Evolutionary conservation across 2,113 vertebrate genomes (phyloP).

Genomic region (Nyctereutes procyonoides): DNA sequence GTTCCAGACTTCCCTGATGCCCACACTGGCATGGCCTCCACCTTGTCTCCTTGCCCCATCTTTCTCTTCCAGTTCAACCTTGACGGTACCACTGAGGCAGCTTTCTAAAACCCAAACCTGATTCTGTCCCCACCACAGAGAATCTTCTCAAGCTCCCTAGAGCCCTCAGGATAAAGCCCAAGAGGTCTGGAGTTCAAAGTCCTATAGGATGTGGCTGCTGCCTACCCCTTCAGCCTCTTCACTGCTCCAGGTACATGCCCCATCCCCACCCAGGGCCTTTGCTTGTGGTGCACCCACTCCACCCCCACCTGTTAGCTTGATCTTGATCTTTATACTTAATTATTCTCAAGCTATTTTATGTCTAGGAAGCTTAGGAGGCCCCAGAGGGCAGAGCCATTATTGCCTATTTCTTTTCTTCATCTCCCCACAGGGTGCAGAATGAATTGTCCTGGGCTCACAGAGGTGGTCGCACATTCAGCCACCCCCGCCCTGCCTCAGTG

Average conservation of each 20-base stretch:
- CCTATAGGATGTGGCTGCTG: background rate
- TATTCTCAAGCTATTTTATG: slow-evolving; percentile 60
- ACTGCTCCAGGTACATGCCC: background rate
- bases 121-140: background rate
- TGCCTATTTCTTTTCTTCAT: slow-evolving; percentile 57
- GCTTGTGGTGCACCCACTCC: background rate
- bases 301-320: slow-evolving; percentile 43
- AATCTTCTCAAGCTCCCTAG: background rate
- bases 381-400: slow-evolving; percentile 53
- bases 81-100: background rate
- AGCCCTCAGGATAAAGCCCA: background rate
- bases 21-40: background rate
- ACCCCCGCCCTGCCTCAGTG: background rate
- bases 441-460: slow-evolving; percentile 50
- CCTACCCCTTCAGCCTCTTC: background rate
- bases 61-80: background rate
- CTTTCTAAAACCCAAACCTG: background rate
- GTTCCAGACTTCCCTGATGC: background rate
- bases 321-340: slow-evolving; percentile 52
- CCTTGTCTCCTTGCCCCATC: background rate
- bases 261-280: background rate
- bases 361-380: slow-evolving; percentile 54
- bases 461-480: slow-evolving; percentile 30
- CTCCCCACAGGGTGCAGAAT: slow-evolving; percentile 45
- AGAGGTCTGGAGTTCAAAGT: slow-evolving; percentile 7